These are phyloP conservation scores for Zeus faber DNA, from an alignment of 2,113 vertebrate species.

Conservation along the genomic window DNA sequence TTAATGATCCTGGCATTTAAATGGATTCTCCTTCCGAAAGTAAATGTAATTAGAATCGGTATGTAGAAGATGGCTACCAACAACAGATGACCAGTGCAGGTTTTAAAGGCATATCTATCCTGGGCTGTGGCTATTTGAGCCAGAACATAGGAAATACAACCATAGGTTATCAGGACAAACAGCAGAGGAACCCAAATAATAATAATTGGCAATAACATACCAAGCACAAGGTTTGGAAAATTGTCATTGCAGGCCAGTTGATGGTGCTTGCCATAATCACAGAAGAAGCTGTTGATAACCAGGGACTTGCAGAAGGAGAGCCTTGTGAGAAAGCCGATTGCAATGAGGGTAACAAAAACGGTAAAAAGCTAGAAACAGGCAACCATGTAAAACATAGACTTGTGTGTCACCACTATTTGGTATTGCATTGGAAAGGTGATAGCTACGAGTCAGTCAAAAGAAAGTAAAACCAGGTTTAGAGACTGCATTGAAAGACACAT, in stretches of 20 bases:
- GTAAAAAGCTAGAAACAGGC: conserved; percentile 43
- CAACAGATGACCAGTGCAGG: conserved; percentile 26
- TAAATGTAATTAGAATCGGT: conserved; percentile 19
- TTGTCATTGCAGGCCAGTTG: conserved; percentile 61
- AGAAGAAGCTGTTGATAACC: conserved; percentile 66
- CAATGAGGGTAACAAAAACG: background rate
- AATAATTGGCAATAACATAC: background rate
- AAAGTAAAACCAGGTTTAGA: conserved; percentile 63
- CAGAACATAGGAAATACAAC: conserved; percentile 34
- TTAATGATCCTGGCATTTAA: conserved; percentile 64
- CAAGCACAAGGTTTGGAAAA: conserved; percentile 28
- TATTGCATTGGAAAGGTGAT: conserved; percentile 68
- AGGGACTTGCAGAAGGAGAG: conserved; percentile 66
- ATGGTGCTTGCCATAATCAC: conserved; percentile 61
- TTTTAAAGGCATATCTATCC: conserved; percentile 32
- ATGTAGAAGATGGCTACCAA: conserved; percentile 31
- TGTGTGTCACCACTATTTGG: conserved; percentile 46
- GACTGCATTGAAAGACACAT: conserved; percentile 60
- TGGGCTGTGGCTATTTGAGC: conserved; percentile 14
- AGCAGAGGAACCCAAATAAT: conserved; percentile 35
- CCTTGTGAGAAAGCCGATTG: conserved; percentile 40
- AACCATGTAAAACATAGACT: conserved; percentile 53
- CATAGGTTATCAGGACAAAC: conserved; percentile 41
- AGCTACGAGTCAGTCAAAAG: conserved; percentile 70
- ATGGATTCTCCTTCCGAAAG: conserved; percentile 11